Evolutionary conservation across 2,113 vertebrate genomes (phyloP).

Genomic region (Platichthys stellatus): DNA sequence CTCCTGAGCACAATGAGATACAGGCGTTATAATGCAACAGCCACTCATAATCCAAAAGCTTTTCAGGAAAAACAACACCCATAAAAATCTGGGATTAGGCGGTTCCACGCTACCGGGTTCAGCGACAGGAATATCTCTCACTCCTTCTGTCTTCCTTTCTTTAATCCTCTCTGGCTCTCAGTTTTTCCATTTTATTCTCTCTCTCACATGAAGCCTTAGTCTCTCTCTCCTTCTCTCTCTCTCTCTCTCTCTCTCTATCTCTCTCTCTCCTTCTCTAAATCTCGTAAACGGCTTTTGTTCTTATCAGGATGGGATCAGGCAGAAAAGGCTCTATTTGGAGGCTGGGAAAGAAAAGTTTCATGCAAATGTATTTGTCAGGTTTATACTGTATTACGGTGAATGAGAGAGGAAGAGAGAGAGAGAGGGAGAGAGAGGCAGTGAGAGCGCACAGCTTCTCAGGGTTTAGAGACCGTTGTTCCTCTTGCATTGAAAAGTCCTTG

Average conservation of each 20-base stretch:
- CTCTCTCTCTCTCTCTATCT: conserved; percentile 7
- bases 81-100: conserved; percentile 80
- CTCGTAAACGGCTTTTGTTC: conserved; percentile 74
- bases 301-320: conserved; percentile 71
- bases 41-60: conserved; percentile 71
- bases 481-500: conserved; percentile 53
- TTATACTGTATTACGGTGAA: conserved; percentile 18
- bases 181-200: conserved; percentile 41
- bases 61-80: conserved; percentile 73
- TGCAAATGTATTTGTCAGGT: conserved; percentile 35
- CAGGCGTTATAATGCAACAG: conserved; percentile 50
- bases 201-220: conserved; percentile 17
- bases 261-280: conserved; percentile 56
- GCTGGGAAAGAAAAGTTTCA: conserved; percentile 52
- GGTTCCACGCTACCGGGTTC: conserved; percentile 68
- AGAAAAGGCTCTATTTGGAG: conserved; percentile 50
- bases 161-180: conserved; percentile 64
- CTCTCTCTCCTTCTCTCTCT: conserved; percentile 3
- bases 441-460: background rate
- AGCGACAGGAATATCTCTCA: conserved; percentile 59
- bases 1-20: conserved; percentile 58
- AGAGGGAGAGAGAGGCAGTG: conserved; percentile 4
- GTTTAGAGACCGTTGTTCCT: conserved; percentile 36
- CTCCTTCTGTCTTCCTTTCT: conserved; percentile 62
- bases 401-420: conserved; percentile 5